Evolutionary conservation across 2,888 invertebrate genomes (phyloP), one percentile per base, ranked within the genome.

Genomic region (Orthosia incerta): DNA sequence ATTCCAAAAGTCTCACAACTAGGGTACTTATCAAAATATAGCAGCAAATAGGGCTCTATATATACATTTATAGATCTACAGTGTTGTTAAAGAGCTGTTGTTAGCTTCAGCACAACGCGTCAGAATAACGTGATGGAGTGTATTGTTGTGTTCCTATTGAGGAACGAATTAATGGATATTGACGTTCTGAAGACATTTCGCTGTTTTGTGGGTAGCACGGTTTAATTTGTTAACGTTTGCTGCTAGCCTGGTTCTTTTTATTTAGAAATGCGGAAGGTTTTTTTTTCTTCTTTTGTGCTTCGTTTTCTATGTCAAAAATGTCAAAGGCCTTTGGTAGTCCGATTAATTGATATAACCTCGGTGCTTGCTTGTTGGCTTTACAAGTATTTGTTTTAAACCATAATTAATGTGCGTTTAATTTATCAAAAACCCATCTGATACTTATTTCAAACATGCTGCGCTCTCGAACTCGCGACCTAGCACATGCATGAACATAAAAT

Each of bases 111-210:
- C n/a, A 23, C 23, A 46, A 13, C n/a, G 45, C 46, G 62, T 55
- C 26, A 13, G 63, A 59, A 66, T 76, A 67, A 76, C 56, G 73
- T 73, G 71, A 65, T 68, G 50, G 74, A 79, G 77, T 83, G 75
- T 73, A 74, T 79, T 76, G 65, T 84, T 71, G 75, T 73, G 70
- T 77, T 53, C 18, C 18, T 64, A 81, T 71, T 65, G 50, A 65
- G 46, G 66, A 18, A n/a, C 26, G 71, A 71, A 83, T 76, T 83
- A 85, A 83, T 80, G 71, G 51, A 76, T 74, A 77, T 77, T 66
- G 81, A 72, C 70, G 48, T 63, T 56, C 50, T 55, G 56, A 71
- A 80, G 68, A 68, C 59, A 56, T 74, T 79, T 66, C 53, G 56
- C 60, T 71, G 63, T 74, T 74, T 56, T 66, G 69, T 20, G 57